Evolutionary conservation across 2,888 invertebrate species (phyloP).

Genomic region (Dendrolimus houi): DNA sequence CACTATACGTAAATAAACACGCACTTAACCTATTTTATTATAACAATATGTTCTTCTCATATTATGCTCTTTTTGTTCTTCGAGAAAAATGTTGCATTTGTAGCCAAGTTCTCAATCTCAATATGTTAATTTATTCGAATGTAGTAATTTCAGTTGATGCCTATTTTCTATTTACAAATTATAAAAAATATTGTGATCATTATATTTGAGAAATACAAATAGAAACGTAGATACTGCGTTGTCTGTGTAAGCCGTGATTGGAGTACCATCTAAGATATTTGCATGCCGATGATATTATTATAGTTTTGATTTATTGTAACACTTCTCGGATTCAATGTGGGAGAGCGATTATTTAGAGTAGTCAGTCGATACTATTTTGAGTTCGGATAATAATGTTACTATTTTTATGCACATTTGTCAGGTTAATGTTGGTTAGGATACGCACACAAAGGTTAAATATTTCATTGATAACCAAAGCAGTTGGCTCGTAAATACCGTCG

Average conservation of each 20-base stretch:
- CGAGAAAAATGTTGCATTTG: too few relatives aligned
- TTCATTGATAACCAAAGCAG: constrained; percentile 18
- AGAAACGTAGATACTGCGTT: too few relatives aligned
- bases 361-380: constrained; percentile 45
- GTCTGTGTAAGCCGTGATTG: constrained; percentile 7
- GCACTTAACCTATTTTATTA: too few relatives aligned
- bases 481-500: constrained; percentile 8
- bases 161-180: too few relatives aligned
- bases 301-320: constrained; percentile 56
- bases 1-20: too few relatives aligned
- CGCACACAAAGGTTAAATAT: constrained; percentile 19
- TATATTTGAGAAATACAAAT: too few relatives aligned
- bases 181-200: too few relatives aligned
- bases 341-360: constrained; percentile 53
- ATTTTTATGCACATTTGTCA: constrained; percentile 31
- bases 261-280: constrained; percentile 29
- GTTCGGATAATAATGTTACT: constrained; percentile 40
- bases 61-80: too few relatives aligned
- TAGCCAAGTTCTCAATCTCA: too few relatives aligned
- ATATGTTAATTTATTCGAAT: too few relatives aligned
- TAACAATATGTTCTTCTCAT: too few relatives aligned
- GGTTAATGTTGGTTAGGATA: constrained; percentile 19
- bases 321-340: constrained; percentile 49
- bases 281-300: constrained; percentile 59
- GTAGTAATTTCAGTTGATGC: too few relatives aligned